These are phyloP conservation scores for Stictonetta naevosa DNA, from an alignment of 2,113 vertebrate genomes.

Conservation along the genomic window DNA sequence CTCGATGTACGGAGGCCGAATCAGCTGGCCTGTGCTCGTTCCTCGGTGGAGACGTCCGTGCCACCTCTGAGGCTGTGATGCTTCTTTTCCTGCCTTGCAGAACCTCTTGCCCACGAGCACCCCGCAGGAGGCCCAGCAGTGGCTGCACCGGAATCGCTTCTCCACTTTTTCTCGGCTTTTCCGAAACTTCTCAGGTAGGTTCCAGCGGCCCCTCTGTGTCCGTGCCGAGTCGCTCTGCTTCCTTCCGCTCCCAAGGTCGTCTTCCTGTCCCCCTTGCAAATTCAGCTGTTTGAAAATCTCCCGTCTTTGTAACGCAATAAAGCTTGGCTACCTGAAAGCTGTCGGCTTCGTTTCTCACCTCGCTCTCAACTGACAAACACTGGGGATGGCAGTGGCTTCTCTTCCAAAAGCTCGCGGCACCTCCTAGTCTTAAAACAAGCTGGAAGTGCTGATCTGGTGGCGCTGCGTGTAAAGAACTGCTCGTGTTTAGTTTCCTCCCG, in stretches of 20 bases:
- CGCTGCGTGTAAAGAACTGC: too few species aligned
- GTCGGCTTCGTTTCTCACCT: not conserved
- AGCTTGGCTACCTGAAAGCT: not conserved
- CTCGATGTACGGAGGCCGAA: fast-evolving
- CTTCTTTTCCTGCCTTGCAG: slow-evolving; percentile 50
- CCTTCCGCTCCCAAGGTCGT: not conserved
- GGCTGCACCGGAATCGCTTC: slow-evolving; percentile 96
- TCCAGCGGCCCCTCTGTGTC: fast-evolving
- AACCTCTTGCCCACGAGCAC: slow-evolving; percentile 93
- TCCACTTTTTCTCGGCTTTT: slow-evolving; percentile 93
- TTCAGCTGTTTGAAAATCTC: not conserved
- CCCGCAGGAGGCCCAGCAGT: slow-evolving; percentile 96
- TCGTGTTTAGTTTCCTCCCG: fast-evolving
- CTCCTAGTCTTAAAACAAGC: not conserved
- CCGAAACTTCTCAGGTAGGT: slow-evolving; percentile 95
- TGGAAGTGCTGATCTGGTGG: not conserved
- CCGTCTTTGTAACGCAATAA: not conserved
- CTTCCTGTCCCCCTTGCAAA: fast-evolving
- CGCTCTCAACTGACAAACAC: not conserved
- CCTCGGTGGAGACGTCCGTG: fast-evolving
- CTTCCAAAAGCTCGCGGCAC: not conserved
- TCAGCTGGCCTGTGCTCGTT: not conserved
- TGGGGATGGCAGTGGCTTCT: not conserved
- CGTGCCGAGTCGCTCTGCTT: fast-evolving
- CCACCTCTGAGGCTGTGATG: not conserved